These are phyloP conservation scores for Chunga burmeisteri DNA, from an alignment of 2,113 vertebrate species.

Conservation along the genomic window DNA sequence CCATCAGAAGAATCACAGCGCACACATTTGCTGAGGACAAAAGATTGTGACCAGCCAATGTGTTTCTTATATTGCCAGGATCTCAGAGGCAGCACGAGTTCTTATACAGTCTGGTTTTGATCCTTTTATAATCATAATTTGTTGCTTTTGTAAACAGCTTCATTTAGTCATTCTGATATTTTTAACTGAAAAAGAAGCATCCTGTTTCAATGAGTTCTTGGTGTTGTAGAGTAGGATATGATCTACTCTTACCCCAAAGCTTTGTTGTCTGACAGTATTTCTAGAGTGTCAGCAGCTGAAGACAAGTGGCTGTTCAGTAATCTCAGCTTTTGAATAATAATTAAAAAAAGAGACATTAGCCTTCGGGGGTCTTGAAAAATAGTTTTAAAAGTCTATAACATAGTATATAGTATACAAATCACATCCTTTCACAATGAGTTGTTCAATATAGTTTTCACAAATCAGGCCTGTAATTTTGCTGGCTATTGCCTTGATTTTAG, in stretches of 20 bases:
- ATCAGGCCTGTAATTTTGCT: not conserved
- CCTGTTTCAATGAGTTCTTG: not conserved
- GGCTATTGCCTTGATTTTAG: constrained; percentile 1
- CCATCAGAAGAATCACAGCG: rapidly evolving
- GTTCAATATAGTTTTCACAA: not conserved
- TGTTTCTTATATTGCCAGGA: not conserved
- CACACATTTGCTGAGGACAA: not conserved
- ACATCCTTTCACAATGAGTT: not conserved
- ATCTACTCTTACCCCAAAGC: not conserved
- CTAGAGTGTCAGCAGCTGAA: not conserved
- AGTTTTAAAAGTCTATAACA: not conserved
- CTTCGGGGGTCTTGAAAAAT: not conserved
- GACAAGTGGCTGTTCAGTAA: not conserved
- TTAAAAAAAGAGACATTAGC: not conserved
- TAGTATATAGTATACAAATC: not conserved
- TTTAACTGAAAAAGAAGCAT: not conserved
- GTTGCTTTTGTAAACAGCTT: not conserved
- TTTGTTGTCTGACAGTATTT: not conserved
- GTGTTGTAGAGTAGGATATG: not conserved
- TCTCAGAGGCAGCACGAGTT: not conserved
- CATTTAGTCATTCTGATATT: not conserved
- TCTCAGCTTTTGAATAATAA: not conserved
- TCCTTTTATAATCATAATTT: not conserved
- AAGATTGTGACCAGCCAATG: not conserved
- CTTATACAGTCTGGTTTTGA: not conserved